Percentiles rank a stretch among this genome's conserved stretches.
phyloP scores from a whole-genome alignment of 1,140 invertebrate species.

The Drosophila nikananu region DNA sequence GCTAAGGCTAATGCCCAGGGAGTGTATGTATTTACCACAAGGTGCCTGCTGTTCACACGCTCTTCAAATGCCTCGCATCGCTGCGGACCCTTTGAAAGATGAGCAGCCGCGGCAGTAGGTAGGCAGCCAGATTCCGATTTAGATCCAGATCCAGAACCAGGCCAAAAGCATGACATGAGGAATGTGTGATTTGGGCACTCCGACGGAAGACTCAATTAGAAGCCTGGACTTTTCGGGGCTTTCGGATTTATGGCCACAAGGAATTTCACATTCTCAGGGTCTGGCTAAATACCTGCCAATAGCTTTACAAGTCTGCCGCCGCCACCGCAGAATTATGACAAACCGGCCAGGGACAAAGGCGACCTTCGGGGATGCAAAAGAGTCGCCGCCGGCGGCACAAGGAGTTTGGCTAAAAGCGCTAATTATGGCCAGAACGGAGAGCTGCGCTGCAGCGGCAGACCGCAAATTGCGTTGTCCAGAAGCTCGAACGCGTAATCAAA shows the following conservation, averaged over 20 bases:
- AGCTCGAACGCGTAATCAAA: slow-evolving; percentile 85
- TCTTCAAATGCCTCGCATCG: slow-evolving; percentile 57
- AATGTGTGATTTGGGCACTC: slow-evolving; percentile 60
- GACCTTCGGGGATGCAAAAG: slow-evolving; percentile 79
- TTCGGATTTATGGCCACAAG: slow-evolving; percentile 74
- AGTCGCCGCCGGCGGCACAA: slow-evolving; percentile 19
- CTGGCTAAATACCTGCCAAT: slow-evolving; percentile 79
- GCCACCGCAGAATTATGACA: slow-evolving; percentile 73
- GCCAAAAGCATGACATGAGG: slow-evolving; percentile 72
- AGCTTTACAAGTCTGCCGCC: slow-evolving; percentile 72
- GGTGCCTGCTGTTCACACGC: slow-evolving; percentile 78
- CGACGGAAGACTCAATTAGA: slow-evolving; percentile 81
- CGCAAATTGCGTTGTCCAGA: slow-evolving; percentile 85
- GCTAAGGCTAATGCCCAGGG: slow-evolving; percentile 47
- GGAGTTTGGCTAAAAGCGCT: slow-evolving; percentile 82
- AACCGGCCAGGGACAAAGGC: slow-evolving; percentile 50
- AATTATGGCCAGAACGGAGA: slow-evolving; percentile 64
- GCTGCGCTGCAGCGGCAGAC: slow-evolving; percentile 30
- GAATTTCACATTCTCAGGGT: slow-evolving; percentile 68
- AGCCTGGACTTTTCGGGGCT: slow-evolving; percentile 52
- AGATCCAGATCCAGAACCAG: slow-evolving; percentile 14
- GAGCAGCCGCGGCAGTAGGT: slow-evolving; percentile 29
- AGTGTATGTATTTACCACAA: slow-evolving; percentile 54
- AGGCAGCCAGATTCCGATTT: slow-evolving; percentile 14
- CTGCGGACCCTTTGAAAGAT: slow-evolving; percentile 42